phyloP scores from a whole-genome alignment of 2,113 vertebrate genomes.

The Corythornis vintsioides region DNA sequence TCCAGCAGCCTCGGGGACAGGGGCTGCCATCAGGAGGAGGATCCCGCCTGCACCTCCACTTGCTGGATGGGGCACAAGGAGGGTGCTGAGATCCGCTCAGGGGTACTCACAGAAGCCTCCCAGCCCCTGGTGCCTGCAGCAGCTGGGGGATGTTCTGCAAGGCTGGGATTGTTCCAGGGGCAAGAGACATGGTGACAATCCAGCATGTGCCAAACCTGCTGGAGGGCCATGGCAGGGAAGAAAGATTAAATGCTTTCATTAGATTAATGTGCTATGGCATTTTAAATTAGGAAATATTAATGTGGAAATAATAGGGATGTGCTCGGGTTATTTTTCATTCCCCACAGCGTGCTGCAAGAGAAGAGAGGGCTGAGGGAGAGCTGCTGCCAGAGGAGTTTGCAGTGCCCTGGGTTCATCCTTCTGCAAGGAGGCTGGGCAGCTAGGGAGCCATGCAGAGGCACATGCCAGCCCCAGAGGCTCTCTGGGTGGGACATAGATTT shows the following conservation, averaged over 20 bases:
- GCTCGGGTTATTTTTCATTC: background rate
- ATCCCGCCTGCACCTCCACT: rapidly evolving
- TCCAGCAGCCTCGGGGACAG: rapidly evolving
- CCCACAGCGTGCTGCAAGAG: background rate
- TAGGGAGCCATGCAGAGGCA: background rate
- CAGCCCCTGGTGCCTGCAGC: rapidly evolving
- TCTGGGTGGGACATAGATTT: background rate
- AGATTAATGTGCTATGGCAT: constrained; percentile 12
- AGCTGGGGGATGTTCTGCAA: rapidly evolving
- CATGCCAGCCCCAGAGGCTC: background rate
- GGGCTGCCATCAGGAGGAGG: background rate
- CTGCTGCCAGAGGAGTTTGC: background rate
- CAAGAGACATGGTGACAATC: background rate
- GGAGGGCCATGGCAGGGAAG: background rate
- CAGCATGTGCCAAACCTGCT: background rate
- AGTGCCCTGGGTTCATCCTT: background rate
- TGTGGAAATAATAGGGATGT: background rate
- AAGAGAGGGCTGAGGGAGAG: background rate
- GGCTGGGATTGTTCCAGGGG: background rate
- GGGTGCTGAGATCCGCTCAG: background rate
- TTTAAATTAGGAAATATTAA: constrained; percentile 29
- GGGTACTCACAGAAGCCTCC: background rate
- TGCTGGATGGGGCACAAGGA: rapidly evolving
- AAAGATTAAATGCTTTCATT: background rate
- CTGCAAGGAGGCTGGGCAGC: background rate